Evolutionary conservation across 2,113 vertebrate genomes (phyloP).

Genomic region (Paradoxurus hermaphroditus): DNA sequence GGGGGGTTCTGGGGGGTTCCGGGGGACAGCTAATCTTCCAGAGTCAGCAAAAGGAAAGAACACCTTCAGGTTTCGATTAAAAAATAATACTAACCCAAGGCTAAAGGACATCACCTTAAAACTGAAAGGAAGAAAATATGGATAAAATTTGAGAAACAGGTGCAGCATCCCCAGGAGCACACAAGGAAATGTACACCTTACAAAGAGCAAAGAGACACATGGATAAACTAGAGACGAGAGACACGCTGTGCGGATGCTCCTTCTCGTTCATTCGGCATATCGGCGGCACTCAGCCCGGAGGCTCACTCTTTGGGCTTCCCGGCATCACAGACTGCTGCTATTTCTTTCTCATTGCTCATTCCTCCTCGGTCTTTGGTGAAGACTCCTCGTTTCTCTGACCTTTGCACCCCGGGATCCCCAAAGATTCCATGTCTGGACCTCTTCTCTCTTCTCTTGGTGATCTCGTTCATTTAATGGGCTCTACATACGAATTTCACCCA

Average conservation of each 20-base stretch:
- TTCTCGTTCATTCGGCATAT: accelerated
- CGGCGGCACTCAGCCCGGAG: not conserved
- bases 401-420: not conserved
- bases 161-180: not conserved
- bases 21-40: not conserved
- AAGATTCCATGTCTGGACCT: not conserved
- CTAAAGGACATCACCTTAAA: not conserved
- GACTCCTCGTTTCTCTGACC: not conserved
- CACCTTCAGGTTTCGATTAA: not conserved
- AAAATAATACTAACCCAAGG: not conserved
- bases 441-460: not conserved
- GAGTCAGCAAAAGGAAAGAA: not conserved
- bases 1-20: too few relatives aligned
- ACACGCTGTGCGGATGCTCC: accelerated
- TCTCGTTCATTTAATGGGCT: not conserved
- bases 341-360: accelerated
- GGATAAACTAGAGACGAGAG: too few relatives aligned
- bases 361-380: not conserved
- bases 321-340: too few relatives aligned
- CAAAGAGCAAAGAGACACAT: not conserved
- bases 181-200: not conserved
- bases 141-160: not conserved
- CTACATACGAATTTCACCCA: not conserved
- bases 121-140: not conserved
- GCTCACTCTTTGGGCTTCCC: accelerated